Percentiles rank a stretch among this genome's conserved stretches.
phyloP scores from a whole-genome alignment of 2,113 vertebrate species.

The Donacobius atricapilla region DNA sequence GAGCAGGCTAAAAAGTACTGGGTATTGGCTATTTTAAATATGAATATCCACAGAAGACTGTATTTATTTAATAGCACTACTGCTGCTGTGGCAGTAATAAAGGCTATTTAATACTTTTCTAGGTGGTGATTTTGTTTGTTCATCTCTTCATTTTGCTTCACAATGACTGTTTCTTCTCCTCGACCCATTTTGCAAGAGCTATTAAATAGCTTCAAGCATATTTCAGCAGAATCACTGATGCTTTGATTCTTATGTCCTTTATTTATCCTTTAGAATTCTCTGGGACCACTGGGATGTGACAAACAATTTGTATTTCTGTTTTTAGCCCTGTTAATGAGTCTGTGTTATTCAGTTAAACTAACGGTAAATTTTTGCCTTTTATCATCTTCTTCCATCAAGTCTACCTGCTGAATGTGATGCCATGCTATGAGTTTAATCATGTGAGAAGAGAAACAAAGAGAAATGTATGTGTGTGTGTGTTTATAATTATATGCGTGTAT shows the following conservation, averaged over 20 bases:
- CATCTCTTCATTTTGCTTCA: neutral
- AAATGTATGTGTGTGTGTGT: accelerated
- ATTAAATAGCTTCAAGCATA: neutral
- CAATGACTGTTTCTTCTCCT: neutral
- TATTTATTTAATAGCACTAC: slow-evolving; percentile 8
- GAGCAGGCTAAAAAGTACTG: neutral
- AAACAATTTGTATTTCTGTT: neutral
- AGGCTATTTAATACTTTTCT: neutral
- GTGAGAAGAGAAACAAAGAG: neutral
- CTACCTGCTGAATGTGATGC: neutral
- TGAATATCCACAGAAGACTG: neutral
- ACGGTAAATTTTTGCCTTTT: neutral
- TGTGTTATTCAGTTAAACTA: neutral
- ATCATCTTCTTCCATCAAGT: neutral
- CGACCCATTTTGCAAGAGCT: neutral
- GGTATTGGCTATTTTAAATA: neutral
- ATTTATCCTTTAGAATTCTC: neutral
- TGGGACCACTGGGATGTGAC: neutral
- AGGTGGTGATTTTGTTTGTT: slow-evolving; percentile 24
- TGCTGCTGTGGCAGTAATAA: neutral
- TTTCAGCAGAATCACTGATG: neutral
- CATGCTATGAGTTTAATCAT: neutral
- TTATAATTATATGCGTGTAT: too few species aligned
- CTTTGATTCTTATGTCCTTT: neutral
- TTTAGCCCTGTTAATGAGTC: neutral